These are phyloP conservation scores for Anoura caudifer DNA, from an alignment of 2,113 vertebrate species.

Conservation along the genomic window DNA sequence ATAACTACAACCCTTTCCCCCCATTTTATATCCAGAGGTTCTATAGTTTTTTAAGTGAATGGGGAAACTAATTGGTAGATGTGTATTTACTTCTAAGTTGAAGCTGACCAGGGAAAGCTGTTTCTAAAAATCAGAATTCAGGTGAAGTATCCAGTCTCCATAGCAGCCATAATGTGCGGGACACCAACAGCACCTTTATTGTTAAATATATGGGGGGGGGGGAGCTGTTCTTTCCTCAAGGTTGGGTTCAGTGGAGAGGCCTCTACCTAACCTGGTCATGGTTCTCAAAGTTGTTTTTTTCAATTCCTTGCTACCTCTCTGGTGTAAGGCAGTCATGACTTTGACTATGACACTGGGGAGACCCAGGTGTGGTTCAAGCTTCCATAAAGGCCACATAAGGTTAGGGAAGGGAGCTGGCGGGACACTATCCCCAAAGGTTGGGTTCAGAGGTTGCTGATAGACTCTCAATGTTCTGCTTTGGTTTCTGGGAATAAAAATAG, in stretches of 20 bases:
- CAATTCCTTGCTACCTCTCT: neutral
- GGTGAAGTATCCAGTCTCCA: neutral
- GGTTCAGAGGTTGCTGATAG: neutral
- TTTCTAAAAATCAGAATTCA: neutral
- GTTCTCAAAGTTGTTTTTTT: conserved; percentile 20
- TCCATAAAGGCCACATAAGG: neutral
- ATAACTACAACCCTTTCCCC: neutral
- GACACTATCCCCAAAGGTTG: neutral
- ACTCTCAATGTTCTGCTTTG: neutral
- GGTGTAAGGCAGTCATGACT: neutral
- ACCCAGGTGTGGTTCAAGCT: neutral
- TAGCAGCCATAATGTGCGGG: neutral
- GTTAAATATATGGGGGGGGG: neutral
- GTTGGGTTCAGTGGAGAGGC: neutral
- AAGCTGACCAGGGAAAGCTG: neutral
- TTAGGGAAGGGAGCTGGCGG: neutral
- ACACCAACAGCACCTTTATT: neutral
- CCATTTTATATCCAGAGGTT: neutral
- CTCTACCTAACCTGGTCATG: neutral
- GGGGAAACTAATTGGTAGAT: neutral
- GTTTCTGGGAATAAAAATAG: neutral
- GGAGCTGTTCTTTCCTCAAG: neutral
- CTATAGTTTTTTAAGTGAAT: conserved; percentile 1
- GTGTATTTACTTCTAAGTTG: neutral
- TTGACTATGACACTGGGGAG: neutral